Conservation (phyloP, 2,888 invertebrate genomes). For the Drosophila testacea region DNA sequence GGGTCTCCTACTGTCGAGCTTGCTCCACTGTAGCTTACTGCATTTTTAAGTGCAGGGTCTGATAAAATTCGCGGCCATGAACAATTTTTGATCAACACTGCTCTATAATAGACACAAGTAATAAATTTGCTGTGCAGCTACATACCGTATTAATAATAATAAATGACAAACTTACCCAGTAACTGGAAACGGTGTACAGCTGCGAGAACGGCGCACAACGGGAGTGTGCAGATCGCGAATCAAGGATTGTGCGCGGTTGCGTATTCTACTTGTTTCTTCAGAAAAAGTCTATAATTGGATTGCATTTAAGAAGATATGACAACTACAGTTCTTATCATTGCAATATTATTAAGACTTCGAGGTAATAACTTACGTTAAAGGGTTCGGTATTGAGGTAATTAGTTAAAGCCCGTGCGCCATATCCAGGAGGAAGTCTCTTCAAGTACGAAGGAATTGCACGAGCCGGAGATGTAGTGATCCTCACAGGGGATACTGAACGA, state of each 20-base stretch:
- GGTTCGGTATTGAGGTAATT: constrained; percentile 92
- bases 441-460: constrained; percentile 89
- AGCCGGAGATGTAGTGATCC: constrained; percentile 79
- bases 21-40: too few species aligned
- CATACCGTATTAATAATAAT: background rate
- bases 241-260: constrained; percentile 91
- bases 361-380: constrained; percentile 88
- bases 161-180: constrained; percentile 74
- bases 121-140: too few species aligned
- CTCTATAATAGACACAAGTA: too few species aligned
- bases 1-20: too few species aligned
- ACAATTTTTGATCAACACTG: too few species aligned
- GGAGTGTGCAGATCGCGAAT: constrained; percentile 91
- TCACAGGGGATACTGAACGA: constrained; percentile 70
- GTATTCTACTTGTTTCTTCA: constrained; percentile 92
- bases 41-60: too few species aligned
- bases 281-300: constrained; percentile 89
- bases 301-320: constrained; percentile 1
- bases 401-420: constrained; percentile 89
- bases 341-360: background rate
- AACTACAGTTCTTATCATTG: background rate
- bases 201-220: constrained; percentile 90
- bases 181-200: constrained; percentile 85
- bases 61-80: too few species aligned
- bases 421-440: constrained; percentile 88